Percentiles rank a stretch among this genome's conserved stretches.
Evolutionary conservation across 2,888 invertebrate species (phyloP).

Genomic region (Philaethria dido): DNA sequence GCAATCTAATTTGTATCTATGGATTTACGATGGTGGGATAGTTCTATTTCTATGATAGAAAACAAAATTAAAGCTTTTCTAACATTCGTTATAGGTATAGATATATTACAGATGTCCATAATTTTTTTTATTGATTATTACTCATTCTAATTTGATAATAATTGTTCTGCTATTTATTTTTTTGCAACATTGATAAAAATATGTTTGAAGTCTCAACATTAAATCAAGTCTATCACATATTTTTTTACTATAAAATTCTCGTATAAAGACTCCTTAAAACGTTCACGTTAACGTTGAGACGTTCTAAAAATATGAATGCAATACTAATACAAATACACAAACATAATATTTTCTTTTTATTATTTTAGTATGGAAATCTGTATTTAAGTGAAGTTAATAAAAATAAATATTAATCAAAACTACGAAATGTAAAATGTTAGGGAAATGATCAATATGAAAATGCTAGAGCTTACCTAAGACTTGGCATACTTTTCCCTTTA

Average conservation of each 20-base stretch:
- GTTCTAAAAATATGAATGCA: background rate
- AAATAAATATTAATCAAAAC: constrained; percentile 35
- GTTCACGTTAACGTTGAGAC: too few relatives aligned
- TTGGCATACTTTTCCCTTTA: constrained; percentile 98
- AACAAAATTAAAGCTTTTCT: constrained; percentile 18
- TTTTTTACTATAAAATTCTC: too few relatives aligned
- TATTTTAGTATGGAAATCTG: constrained; percentile 13
- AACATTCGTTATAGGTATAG: constrained; percentile 20
- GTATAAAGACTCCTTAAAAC: background rate
- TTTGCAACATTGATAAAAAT: too few relatives aligned
- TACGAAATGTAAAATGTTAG: constrained; percentile 40
- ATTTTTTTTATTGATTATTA: background rate
- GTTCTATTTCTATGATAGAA: constrained; percentile 9
- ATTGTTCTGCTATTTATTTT: too few relatives aligned
- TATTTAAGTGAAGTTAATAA: constrained; percentile 2
- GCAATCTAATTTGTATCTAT: constrained; percentile 14
- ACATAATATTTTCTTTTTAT: background rate
- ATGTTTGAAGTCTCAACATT: background rate
- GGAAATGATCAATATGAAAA: constrained; percentile 16
- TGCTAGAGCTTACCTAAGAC: constrained; percentile 88
- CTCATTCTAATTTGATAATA: background rate
- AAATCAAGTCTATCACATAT: background rate
- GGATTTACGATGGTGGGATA: background rate
- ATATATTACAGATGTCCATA: constrained; percentile 13
- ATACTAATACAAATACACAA: background rate